A percentile compares a stretch with the other conserved stretches of the same genome.
Evolutionary conservation across 2,113 vertebrate genomes (phyloP).

Genomic region (Amblyornis subalaris): DNA sequence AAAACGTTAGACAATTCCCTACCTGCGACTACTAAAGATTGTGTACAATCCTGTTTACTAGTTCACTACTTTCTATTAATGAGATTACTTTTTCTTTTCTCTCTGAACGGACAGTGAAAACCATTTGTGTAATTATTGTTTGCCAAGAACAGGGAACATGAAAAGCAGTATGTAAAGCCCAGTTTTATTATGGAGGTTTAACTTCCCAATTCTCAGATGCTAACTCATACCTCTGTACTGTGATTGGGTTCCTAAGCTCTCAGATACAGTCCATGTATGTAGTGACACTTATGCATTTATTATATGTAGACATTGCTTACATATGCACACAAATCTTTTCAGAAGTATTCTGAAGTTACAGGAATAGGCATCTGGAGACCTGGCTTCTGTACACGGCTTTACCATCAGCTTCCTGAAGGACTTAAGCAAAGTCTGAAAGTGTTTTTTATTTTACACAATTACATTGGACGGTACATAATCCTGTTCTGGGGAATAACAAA

Average conservation of each 20-base stretch:
- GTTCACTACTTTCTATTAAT: neutral
- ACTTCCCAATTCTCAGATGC: neutral
- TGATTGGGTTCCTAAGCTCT: neutral
- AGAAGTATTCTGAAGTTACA: conserved; percentile 1
- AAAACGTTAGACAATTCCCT: neutral
- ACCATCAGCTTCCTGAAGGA: neutral
- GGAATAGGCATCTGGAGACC: neutral
- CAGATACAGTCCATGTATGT: neutral
- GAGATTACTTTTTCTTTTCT: neutral
- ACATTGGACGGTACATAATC: neutral
- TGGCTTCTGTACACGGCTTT: neutral
- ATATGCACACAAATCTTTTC: neutral
- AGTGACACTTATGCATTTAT: neutral
- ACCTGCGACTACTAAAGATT: neutral
- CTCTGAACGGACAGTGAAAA: neutral
- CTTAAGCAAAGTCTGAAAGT: neutral
- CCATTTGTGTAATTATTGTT: neutral
- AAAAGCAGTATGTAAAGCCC: neutral
- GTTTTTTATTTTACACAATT: neutral
- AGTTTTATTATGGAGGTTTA: neutral
- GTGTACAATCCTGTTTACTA: neutral
- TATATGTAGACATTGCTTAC: neutral
- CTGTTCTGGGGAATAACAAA: neutral
- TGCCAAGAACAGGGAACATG: neutral
- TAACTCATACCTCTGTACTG: neutral